These are phyloP conservation scores for Anabacerthia variegaticeps DNA, from an alignment of 2,797 vertebrate genomes.

Conservation along the genomic window DNA sequence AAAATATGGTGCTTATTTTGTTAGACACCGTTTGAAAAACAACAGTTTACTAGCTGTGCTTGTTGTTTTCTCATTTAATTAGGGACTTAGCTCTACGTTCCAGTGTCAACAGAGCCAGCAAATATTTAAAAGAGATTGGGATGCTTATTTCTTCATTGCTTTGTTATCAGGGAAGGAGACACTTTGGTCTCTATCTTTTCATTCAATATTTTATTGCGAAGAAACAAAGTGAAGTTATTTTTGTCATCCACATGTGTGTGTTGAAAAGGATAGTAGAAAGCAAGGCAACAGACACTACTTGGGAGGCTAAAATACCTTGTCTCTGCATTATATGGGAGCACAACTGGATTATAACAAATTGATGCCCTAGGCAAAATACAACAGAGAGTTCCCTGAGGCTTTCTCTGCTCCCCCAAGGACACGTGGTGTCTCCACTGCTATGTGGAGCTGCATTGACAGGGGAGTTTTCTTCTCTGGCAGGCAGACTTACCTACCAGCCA, in stretches of 20 bases:
- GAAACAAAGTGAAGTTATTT: background rate
- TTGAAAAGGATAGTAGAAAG: background rate
- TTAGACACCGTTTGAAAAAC: background rate
- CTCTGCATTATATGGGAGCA: background rate
- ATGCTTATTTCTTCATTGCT: slow-evolving; percentile 3
- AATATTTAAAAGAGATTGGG: slow-evolving; percentile 8
- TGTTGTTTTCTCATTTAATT: slow-evolving; percentile 48
- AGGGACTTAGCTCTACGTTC: background rate
- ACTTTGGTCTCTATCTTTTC: background rate
- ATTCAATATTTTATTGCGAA: background rate
- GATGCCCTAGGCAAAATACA: background rate
- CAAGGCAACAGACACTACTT: background rate
- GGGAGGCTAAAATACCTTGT: background rate
- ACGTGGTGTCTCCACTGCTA: rapidly evolving
- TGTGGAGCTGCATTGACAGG: background rate
- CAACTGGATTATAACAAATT: background rate
- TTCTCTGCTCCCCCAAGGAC: background rate
- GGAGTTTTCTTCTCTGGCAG: background rate
- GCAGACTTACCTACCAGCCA: background rate
- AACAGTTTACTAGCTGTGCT: slow-evolving; percentile 5
- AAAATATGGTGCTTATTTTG: slow-evolving; percentile 12
- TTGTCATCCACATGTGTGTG: background rate
- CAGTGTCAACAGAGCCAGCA: slow-evolving; percentile 1
- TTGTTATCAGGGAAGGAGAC: background rate
- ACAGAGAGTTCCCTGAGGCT: background rate